Evolutionary conservation across 2,113 vertebrate species (phyloP).

Genomic region (Poeciliopsis turrubarensis): DNA sequence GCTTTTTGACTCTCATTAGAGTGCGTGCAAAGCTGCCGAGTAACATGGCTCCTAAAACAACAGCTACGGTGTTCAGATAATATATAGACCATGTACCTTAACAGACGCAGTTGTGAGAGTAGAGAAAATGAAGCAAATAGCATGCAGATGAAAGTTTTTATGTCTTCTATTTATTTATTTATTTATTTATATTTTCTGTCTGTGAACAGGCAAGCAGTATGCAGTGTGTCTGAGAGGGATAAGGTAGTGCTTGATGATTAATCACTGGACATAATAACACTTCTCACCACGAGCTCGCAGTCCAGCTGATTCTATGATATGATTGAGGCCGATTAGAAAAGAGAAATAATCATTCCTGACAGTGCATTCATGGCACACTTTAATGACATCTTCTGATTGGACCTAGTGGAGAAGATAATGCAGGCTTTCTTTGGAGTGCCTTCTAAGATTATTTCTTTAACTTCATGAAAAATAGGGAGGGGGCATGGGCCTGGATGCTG

Average conservation of each 20-base stretch:
- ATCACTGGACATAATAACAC: constrained; percentile 76
- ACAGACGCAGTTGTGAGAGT: constrained; percentile 2
- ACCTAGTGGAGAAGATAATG: constrained; percentile 70
- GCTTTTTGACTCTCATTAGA: constrained; percentile 9
- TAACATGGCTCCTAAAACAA: constrained; percentile 11
- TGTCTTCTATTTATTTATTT: constrained; percentile 16
- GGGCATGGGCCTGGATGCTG: constrained; percentile 69
- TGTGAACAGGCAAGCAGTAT: constrained; percentile 42
- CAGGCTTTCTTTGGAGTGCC: constrained; percentile 73
- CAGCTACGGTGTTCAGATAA: constrained; percentile 22
- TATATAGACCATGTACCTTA: constrained; percentile 16
- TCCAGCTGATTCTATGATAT: constrained; percentile 75
- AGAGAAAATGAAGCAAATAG: constrained; percentile 44
- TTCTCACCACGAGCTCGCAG: constrained; percentile 67
- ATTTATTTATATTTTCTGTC: constrained; percentile 32
- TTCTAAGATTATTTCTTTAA: constrained; percentile 78
- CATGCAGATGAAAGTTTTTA: constrained; percentile 51
- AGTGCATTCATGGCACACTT: constrained; percentile 69
- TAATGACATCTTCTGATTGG: constrained; percentile 79
- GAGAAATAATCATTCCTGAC: constrained; percentile 74
- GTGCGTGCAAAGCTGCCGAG: neutral
- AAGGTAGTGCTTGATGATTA: constrained; percentile 69
- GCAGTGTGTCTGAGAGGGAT: constrained; percentile 66
- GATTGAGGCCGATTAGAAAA: constrained; percentile 72
- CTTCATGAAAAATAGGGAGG: constrained; percentile 74